Conservation (phyloP, 2,797 vertebrate species). For the Rhodeus uyekii region DNA sequence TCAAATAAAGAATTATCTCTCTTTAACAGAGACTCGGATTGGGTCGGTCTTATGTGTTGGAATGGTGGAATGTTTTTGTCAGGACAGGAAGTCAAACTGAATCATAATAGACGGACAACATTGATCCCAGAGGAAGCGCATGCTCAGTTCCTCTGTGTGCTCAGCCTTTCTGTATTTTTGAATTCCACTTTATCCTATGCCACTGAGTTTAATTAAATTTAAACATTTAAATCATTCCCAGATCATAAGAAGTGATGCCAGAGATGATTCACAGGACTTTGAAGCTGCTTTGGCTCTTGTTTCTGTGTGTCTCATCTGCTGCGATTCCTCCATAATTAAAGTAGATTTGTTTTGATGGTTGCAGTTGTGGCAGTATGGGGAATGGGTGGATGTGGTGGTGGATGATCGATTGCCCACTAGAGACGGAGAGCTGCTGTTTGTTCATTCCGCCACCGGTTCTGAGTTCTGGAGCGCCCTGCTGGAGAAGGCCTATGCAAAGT, state of each 20-base stretch:
- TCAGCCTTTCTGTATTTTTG: neutral
- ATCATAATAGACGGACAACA: constrained; percentile 29
- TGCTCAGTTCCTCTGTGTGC: constrained; percentile 2
- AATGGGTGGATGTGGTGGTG: constrained; percentile 89
- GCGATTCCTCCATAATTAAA: neutral
- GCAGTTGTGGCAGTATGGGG: constrained; percentile 90
- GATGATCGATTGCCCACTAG: constrained; percentile 82
- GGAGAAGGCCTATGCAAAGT: constrained; percentile 91
- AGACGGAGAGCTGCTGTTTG: constrained; percentile 83
- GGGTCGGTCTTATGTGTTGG: constrained; percentile 19
- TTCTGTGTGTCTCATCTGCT: neutral
- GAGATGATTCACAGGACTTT: neutral
- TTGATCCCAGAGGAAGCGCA: constrained; percentile 41
- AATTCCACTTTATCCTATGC: neutral
- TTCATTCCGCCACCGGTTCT: constrained; percentile 78
- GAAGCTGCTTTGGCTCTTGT: neutral
- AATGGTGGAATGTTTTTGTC: constrained; percentile 42
- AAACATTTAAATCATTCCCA: neutral
- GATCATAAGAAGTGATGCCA: neutral
- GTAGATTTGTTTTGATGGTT: constrained; percentile 30
- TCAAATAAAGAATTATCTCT: neutral
- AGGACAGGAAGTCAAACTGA: constrained; percentile 43
- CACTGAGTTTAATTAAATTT: neutral
- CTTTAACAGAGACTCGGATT: neutral
- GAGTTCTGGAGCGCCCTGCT: constrained; percentile 89